phyloP scores from a whole-genome alignment of 2,888 invertebrate species.

The Cheiracanthium punctorium region DNA sequence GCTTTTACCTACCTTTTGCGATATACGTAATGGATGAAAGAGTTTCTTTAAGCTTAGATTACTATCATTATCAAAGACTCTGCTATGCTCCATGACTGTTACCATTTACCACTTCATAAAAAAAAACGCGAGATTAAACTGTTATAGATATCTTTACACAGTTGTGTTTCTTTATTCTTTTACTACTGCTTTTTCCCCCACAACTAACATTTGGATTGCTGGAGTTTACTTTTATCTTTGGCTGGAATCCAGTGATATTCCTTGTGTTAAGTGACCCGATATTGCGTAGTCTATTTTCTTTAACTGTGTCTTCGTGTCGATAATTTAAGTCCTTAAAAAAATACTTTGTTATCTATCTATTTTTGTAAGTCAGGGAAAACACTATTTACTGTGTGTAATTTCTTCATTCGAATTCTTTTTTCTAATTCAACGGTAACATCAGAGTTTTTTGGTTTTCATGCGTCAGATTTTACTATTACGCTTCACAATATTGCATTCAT shows the following conservation, averaged over 20 bases:
- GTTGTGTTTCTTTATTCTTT: not conserved
- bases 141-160: not conserved
- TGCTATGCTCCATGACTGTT: conserved; percentile 17
- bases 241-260: not conserved
- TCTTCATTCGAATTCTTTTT: not conserved
- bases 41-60: not conserved
- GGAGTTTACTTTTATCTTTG: not conserved
- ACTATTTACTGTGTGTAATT: not conserved
- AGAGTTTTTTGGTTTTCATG: too few relatives aligned
- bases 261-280: conserved; percentile 8
- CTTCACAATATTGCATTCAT: too few relatives aligned
- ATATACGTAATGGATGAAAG: not conserved
- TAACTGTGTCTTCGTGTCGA: not conserved
- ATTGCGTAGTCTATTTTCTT: not conserved
- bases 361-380: not conserved
- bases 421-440: too few relatives aligned
- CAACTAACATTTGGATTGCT: not conserved
- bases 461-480: too few relatives aligned
- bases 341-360: not conserved
- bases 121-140: not conserved
- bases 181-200: not conserved
- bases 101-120: not conserved
- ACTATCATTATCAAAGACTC: conserved; percentile 20
- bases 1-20: not conserved
- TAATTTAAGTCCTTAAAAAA: not conserved